These are phyloP conservation scores for Anguilla megastoma DNA, from an alignment of 2,797 vertebrate genomes.

Conservation along the genomic window DNA sequence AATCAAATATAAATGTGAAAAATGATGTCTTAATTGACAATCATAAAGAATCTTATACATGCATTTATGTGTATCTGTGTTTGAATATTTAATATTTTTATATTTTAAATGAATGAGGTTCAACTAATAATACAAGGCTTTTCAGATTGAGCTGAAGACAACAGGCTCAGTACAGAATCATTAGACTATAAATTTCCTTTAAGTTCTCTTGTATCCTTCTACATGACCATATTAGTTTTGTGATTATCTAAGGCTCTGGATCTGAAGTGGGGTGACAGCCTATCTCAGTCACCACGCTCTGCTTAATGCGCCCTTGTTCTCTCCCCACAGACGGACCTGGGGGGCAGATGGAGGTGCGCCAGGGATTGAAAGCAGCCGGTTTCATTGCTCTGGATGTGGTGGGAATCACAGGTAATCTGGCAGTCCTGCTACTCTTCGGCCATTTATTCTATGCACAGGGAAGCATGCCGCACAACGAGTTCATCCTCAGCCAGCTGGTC, in stretches of 20 bases:
- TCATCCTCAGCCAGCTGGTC: constrained; percentile 46
- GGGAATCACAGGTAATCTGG: background rate
- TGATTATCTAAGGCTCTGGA: background rate
- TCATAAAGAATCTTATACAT: no score
- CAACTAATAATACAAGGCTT: background rate
- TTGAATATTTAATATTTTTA: no score
- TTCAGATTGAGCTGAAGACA: background rate
- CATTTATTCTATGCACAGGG: background rate
- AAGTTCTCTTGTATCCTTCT: background rate
- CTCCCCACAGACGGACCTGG: background rate
- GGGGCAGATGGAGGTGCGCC: constrained; percentile 43
- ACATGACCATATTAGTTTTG: background rate
- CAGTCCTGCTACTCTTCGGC: background rate
- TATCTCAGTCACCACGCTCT: background rate
- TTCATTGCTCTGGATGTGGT: constrained; percentile 34
- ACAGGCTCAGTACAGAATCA: background rate
- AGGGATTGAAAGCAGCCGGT: constrained; percentile 45
- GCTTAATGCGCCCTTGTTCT: background rate
- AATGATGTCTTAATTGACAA: background rate
- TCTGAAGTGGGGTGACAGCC: background rate
- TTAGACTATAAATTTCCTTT: background rate
- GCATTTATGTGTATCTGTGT: no score
- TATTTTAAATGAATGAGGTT: no score
- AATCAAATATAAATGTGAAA: background rate
- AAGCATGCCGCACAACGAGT: background rate